These are phyloP conservation scores for Ramazzottius varieornatus DNA, from an alignment of 2,888 invertebrate genomes.

Conservation along the genomic window DNA sequence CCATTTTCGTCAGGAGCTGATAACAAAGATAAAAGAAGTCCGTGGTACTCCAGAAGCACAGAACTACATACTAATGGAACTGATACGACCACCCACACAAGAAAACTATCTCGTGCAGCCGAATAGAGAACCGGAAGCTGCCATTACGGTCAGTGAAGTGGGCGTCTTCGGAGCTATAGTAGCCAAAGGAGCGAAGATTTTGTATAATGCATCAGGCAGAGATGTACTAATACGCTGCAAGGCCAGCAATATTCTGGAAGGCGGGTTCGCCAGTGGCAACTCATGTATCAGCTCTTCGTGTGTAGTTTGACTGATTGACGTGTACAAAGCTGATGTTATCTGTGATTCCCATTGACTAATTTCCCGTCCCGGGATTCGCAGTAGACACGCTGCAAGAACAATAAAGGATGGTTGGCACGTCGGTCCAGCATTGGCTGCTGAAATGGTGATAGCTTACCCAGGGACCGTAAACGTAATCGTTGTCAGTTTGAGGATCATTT, in stretches of 20 bases:
- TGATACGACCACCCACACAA: constrained; percentile 50
- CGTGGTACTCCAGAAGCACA: not conserved
- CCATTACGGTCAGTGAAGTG: constrained; percentile 64
- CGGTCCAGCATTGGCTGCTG: too few species aligned
- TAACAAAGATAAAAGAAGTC: not conserved
- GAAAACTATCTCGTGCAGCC: constrained; percentile 45
- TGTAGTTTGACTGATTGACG: not conserved
- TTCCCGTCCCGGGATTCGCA: constrained; percentile 1
- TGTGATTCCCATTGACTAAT: not conserved
- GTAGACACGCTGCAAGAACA: not conserved
- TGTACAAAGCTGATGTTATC: not conserved
- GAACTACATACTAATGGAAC: constrained; percentile 60
- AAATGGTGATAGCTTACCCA: too few species aligned
- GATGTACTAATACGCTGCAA: constrained; percentile 72
- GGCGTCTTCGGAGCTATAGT: constrained; percentile 80
- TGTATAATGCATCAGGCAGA: constrained; percentile 22
- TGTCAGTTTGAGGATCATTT: not conserved
- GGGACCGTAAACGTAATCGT: not conserved
- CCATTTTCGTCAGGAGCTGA: not conserved
- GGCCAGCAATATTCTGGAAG: constrained; percentile 50
- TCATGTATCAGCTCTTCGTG: not conserved
- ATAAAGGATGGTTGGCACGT: too few species aligned
- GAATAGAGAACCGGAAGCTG: constrained; percentile 12
- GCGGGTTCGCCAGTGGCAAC: constrained; percentile 69
- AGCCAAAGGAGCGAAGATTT: constrained; percentile 25